A percentile compares a stretch with the other conserved stretches of the same genome.
These are phyloP conservation scores for Hypselothyrea guttata DNA, from an alignment of 2,888 invertebrate species.

Conservation along the genomic window DNA sequence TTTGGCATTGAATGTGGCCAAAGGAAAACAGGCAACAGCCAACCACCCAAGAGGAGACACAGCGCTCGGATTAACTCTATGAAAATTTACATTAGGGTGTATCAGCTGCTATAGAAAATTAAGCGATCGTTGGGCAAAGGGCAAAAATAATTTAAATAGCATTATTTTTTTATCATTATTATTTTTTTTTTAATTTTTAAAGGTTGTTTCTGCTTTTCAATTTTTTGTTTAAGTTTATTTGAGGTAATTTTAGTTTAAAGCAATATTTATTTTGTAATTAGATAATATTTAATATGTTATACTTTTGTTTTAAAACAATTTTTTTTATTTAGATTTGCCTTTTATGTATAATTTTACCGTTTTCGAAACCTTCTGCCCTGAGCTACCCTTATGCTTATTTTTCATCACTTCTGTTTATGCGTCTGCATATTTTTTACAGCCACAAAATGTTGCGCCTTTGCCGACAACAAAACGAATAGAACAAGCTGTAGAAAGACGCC, in stretches of 20 bases:
- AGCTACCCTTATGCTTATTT: slow-evolving; percentile 29
- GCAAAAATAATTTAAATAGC: not conserved
- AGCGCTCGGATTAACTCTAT: not conserved
- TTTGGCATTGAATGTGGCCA: slow-evolving; percentile 69
- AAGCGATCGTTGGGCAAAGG: no score
- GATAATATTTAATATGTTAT: slow-evolving; percentile 13
- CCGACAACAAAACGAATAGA: slow-evolving; percentile 30
- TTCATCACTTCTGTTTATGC: slow-evolving; percentile 21
- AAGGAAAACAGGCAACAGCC: no score
- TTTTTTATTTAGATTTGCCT: not conserved
- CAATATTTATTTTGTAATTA: no score
- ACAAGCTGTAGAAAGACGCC: slow-evolving; percentile 1
- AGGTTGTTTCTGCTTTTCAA: no score
- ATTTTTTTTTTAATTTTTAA: no score
- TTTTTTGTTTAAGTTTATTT: no score
- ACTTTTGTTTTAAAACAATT: no score
- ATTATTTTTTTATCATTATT: no score
- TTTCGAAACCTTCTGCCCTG: slow-evolving; percentile 8
- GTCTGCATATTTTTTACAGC: slow-evolving; percentile 63
- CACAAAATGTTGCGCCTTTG: slow-evolving; percentile 59
- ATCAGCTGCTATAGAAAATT: no score
- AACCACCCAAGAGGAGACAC: slow-evolving; percentile 24
- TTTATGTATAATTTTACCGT: not conserved
- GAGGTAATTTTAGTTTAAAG: no score
- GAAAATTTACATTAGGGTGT: no score